These are phyloP conservation scores for Poeciliopsis presidionis DNA, from an alignment of 2,797 vertebrate species.

Conservation along the genomic window DNA sequence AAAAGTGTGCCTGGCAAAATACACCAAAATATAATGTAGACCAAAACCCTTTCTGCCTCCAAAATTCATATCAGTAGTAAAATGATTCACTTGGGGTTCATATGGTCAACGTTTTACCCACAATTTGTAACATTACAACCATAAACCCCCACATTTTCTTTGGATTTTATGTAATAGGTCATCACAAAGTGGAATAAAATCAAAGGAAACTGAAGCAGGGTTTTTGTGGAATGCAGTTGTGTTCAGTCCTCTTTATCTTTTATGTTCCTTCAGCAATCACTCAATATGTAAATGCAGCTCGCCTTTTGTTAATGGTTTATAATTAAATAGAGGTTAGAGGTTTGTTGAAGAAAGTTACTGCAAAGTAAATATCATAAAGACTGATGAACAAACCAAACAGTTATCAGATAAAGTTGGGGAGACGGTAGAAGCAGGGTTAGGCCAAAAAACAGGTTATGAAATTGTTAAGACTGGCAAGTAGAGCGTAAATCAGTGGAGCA, in stretches of 20 bases:
- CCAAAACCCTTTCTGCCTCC: not conserved
- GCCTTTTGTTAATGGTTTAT: not conserved
- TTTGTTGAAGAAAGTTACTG: not conserved
- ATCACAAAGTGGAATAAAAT: not conserved
- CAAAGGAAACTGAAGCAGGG: not conserved
- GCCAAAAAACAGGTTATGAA: not conserved
- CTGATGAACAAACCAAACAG: not conserved
- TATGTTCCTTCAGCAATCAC: not conserved
- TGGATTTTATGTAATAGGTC: not conserved
- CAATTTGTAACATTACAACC: not conserved
- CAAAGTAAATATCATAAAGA: not conserved
- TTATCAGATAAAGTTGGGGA: not conserved
- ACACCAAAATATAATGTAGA: not conserved
- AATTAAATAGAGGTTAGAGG: not conserved
- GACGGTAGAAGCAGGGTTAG: not conserved
- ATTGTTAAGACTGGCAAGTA: not conserved
- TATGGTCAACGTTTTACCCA: not conserved
- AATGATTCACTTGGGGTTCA: not conserved
- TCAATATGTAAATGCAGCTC: not conserved
- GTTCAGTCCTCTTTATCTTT: not conserved
- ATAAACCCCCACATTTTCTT: not conserved
- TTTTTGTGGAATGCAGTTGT: not conserved
- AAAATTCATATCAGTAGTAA: not conserved
- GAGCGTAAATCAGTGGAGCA: not conserved
- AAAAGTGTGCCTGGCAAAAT: not conserved